These are phyloP conservation scores for Sicus ferrugineus DNA, from an alignment of 2,888 invertebrate species.

Conservation along the genomic window DNA sequence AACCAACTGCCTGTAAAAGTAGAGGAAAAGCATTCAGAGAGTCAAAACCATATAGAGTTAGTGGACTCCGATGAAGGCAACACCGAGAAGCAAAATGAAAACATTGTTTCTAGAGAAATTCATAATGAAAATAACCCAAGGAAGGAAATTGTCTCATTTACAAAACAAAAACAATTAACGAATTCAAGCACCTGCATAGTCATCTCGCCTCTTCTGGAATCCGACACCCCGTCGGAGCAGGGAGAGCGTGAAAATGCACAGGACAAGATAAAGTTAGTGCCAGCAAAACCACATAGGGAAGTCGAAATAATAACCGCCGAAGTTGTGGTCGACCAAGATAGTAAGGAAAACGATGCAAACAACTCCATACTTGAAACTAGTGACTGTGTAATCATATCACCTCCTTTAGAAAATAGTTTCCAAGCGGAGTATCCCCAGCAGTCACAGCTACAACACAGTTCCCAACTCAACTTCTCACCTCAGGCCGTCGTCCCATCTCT, in stretches of 20 bases:
- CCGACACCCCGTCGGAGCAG: neutral
- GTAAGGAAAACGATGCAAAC: neutral
- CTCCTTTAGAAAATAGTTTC: no score
- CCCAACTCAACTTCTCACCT: slow-evolving; percentile 33
- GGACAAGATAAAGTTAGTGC: neutral
- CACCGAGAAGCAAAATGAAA: neutral
- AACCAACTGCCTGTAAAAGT: neutral
- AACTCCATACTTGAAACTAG: slow-evolving; percentile 36
- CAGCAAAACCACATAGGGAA: neutral
- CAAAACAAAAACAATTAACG: neutral
- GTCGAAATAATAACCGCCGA: neutral
- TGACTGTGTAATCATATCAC: slow-evolving; percentile 22
- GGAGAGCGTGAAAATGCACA: neutral
- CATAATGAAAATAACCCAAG: neutral
- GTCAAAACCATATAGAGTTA: neutral
- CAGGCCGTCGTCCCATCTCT: slow-evolving; percentile 34
- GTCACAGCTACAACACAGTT: neutral
- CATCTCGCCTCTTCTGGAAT: neutral
- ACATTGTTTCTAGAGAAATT: neutral
- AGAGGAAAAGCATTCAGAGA: neutral
- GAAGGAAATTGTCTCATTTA: neutral
- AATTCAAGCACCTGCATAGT: neutral
- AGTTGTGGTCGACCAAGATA: neutral
- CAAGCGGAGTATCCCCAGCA: no score
- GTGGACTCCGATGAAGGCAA: neutral